These are phyloP conservation scores for Myotis vivesi DNA, from an alignment of 2,797 vertebrate species.

Conservation along the genomic window DNA sequence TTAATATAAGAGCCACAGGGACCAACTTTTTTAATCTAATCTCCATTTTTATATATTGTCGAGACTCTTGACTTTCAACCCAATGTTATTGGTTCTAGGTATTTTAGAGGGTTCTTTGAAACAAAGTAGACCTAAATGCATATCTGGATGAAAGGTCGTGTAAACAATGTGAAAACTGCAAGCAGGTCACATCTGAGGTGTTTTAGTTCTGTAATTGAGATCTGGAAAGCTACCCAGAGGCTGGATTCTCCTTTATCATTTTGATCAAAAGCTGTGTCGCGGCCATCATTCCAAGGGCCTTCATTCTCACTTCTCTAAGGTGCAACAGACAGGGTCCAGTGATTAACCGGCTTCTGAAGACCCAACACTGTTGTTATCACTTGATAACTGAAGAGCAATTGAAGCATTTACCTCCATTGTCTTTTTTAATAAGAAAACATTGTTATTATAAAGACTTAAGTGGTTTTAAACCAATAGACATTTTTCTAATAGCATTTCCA, in stretches of 20 bases:
- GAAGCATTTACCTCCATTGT: background rate
- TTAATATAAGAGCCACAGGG: conserved; percentile 8
- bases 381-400: background rate
- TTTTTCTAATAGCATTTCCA: conserved; percentile 47
- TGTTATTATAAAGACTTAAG: background rate
- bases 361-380: background rate
- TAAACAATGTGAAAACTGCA: background rate
- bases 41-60: background rate
- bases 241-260: background rate
- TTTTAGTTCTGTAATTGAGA: background rate
- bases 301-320: background rate
- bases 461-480: conserved; percentile 22
- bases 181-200: background rate
- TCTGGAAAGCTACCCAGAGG: background rate
- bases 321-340: background rate
- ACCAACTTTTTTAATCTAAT: conserved; percentile 9
- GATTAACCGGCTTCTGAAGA: background rate
- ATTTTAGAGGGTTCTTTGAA: background rate
- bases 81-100: background rate
- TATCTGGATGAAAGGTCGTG: background rate
- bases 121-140: background rate
- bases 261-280: background rate
- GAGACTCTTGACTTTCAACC: conserved; percentile 9
- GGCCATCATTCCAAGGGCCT: background rate
- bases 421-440: conserved; percentile 26